phyloP scores from a whole-genome alignment of 2,113 vertebrate genomes.

The Romanogobio albipinnatus region DNA sequence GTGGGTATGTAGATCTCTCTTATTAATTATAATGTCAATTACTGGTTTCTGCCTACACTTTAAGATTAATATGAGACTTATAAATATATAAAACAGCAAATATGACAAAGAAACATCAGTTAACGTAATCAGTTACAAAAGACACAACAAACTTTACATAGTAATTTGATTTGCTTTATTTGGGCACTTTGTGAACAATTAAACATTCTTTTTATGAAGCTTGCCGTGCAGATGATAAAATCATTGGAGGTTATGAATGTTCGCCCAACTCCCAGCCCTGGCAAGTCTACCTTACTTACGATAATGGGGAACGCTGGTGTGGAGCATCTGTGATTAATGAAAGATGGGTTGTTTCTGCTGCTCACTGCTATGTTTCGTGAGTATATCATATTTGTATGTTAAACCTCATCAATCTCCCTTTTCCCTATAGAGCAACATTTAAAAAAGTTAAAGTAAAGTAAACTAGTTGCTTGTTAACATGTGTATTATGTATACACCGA shows the following conservation, averaged over 20 bases:
- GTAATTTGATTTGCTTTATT: not conserved
- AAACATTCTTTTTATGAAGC: slow-evolving; percentile 12
- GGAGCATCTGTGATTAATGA: slow-evolving; percentile 61
- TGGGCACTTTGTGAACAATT: not conserved
- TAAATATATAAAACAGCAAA: not conserved
- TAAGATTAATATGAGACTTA: not conserved
- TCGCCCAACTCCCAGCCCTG: slow-evolving; percentile 61
- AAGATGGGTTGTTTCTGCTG: slow-evolving; percentile 56
- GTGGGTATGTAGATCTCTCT: slow-evolving; percentile 44
- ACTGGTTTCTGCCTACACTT: not conserved
- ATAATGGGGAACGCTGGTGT: slow-evolving; percentile 60
- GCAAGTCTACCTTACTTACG: slow-evolving; percentile 63
- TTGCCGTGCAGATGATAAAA: slow-evolving; percentile 54
- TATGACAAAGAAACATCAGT: not conserved
- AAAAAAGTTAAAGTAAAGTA: not conserved
- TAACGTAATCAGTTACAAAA: not conserved
- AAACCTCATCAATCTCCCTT: not conserved
- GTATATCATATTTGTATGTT: slow-evolving; percentile 21
- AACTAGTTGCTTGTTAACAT: not conserved
- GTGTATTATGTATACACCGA: not conserved
- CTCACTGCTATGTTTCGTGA: slow-evolving; percentile 62
- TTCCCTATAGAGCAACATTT: not conserved
- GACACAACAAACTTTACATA: not conserved
- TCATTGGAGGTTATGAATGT: slow-evolving; percentile 65
- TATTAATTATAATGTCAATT: not conserved